Base-by-base conservation (phyloP, 2,888 invertebrate genomes). In the Flexamia atlantica region DNA sequence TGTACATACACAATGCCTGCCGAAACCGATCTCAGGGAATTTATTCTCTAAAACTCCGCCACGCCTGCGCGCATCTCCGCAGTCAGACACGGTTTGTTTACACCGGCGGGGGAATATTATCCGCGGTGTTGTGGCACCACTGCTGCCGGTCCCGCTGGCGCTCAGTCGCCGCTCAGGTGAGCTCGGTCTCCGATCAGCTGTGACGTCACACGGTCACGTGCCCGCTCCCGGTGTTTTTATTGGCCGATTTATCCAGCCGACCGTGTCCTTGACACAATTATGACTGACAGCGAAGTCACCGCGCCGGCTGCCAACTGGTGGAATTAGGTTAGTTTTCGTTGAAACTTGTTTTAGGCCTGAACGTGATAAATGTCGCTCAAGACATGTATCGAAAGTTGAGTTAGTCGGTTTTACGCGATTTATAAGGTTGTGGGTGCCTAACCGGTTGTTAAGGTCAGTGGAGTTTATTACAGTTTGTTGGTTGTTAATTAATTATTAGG, bases 101-200 rank as follows among this genome's bases (percentile, higher is more conserved):
- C 64, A 64, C 25, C 30, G 30, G 30, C 5, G 28, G 64, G 64
- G 53, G 64, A 64, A 14, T 64, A 12, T 64, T 30, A 30, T 64
- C 28, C 30, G 28, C 64, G 28, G 14, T 10, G 30, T 30, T 28
- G 28, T 64, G 64, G 64, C 64, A 64, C 9, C 64, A 64, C 64
- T 64, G 64, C 4, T 64, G 28, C 1, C 14, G 1, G 14, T 14
- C 64, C 7, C 64, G 1, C 64, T 28, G 64, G 28, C 30, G 64
- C 64, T 64, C 64, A 64, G 64, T 64, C 30, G 64, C 64, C 64
- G 64, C 64, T 64, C 64, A 64, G 64, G 64, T 64, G 64, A 64
- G 64, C 64, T 64, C 28, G 30, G 64, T 28, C 64, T 28, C 17
- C 30, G 2, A 64, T 64, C 64, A 28, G 2, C 30, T 30, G 64